Conservation (phyloP, 2,113 vertebrate species). For the Columba janthina region DNA sequence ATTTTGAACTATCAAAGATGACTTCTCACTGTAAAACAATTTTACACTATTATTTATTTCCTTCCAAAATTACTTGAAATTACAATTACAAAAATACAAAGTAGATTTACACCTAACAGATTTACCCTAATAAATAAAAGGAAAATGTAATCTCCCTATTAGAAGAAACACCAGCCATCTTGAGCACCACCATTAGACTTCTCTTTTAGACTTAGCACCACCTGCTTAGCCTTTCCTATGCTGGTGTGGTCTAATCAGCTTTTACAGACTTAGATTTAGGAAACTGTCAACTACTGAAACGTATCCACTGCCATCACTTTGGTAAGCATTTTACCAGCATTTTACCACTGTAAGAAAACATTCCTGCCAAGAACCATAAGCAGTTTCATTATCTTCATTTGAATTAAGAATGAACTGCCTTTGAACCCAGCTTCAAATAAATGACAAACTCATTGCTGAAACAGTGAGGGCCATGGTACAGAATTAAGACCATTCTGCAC, state of each 20-base stretch:
- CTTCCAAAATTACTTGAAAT: background rate
- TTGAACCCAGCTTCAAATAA: background rate
- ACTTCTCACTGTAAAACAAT: background rate
- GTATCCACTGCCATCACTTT: background rate
- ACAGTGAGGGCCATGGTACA: background rate
- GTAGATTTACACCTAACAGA: background rate
- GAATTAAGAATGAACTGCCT: background rate
- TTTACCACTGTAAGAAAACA: background rate
- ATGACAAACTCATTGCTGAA: background rate
- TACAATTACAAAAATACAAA: background rate
- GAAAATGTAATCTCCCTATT: background rate
- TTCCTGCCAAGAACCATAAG: background rate
- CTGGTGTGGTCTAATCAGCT: background rate
- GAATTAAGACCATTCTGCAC: background rate
- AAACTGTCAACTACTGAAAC: background rate
- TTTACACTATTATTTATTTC: background rate
- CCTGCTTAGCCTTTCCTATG: background rate
- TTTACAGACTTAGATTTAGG: background rate
- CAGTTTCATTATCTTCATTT: background rate
- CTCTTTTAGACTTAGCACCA: background rate
- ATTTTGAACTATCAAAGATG: background rate
- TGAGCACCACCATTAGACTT: background rate
- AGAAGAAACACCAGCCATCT: background rate
- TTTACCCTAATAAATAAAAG: background rate
- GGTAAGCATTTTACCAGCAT: background rate